phyloP scores from a whole-genome alignment of 2,888 invertebrate genomes.

The Mythimna ferrago region DNA sequence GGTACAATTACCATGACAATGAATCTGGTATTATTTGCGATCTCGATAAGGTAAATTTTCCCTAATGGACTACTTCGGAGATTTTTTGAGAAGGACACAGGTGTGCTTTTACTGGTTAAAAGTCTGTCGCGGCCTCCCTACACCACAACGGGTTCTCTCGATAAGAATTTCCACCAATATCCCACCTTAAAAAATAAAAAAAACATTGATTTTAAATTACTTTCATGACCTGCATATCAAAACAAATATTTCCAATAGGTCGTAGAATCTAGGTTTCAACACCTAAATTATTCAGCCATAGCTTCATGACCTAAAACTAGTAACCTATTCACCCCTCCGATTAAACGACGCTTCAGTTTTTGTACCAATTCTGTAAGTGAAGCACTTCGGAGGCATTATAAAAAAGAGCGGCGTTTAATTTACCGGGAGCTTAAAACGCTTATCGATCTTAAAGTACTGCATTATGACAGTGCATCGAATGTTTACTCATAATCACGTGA shows the following conservation, averaged over 20 bases:
- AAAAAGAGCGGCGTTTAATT: background rate
- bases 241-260: background rate
- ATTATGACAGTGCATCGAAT: constrained; percentile 30
- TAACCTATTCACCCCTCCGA: background rate
- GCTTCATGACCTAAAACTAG: constrained; percentile 13
- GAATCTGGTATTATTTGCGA: background rate
- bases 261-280: constrained; percentile 1
- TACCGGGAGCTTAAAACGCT: too few relatives aligned
- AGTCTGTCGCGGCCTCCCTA: too few relatives aligned
- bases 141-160: too few relatives aligned
- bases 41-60: constrained; percentile 1
- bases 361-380: background rate
- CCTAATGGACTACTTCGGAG: background rate
- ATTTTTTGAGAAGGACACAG: too few relatives aligned
- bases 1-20: background rate
- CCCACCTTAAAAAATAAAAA: background rate
- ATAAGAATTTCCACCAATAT: too few relatives aligned
- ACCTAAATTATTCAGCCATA: background rate
- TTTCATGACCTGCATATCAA: background rate
- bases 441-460: constrained; percentile 26
- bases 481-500: too few relatives aligned
- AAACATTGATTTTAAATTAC: background rate
- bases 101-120: too few relatives aligned
- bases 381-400: background rate
- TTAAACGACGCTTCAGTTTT: background rate